Evolutionary conservation across 2,113 vertebrate species (phyloP), one percentile per base, ranked within the genome.

Genomic region (Steatornis caripensis): DNA sequence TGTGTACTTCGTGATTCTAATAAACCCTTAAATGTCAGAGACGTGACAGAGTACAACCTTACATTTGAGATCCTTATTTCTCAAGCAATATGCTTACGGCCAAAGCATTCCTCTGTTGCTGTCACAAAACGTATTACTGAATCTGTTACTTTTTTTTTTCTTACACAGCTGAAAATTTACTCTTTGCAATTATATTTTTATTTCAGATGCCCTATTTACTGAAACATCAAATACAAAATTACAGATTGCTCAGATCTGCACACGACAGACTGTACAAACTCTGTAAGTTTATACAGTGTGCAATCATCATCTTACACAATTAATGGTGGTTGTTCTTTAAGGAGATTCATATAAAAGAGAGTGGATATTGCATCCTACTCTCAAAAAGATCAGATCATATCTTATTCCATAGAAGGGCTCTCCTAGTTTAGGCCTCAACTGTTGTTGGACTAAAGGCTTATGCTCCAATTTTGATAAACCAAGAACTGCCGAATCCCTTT

Each of bases 161-260:
- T 45, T 54, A 77, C 18, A 39, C 20, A 21, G 23, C 14, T 78
- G 34, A 71, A 90, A 89, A 78, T 32, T 18, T 53, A 46, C 46
- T 81, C n/a, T 71, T 87, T 71, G 30, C 15, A 82, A 75, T 53
- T 75, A 51, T 16, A 54, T 43, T 84, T 90, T 75, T 85, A 86
- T 61, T 96, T 83, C 45, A 27, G 49, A 65, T 86, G 6, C 5
- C 39, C 14, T 72, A 64, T 72, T 93, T 84, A 70, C 5, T 51
- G 70, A 82, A 69, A 17, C 13, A 53, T 34, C 70, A 79, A 90
- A 89, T 12, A 62, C n/a, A 57, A 87, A 82, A 55, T 46, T 53
- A 83, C 9, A 87, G 75, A 84, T 32, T 39, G 49, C 39, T 55
- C 10, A 71, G 14, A 78, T 75, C 7, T 84, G 39, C 69, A 70